Evolutionary conservation across 2,113 vertebrate genomes (phyloP), one percentile per base, ranked within the genome.

Genomic region (Megaceryle torquata): DNA sequence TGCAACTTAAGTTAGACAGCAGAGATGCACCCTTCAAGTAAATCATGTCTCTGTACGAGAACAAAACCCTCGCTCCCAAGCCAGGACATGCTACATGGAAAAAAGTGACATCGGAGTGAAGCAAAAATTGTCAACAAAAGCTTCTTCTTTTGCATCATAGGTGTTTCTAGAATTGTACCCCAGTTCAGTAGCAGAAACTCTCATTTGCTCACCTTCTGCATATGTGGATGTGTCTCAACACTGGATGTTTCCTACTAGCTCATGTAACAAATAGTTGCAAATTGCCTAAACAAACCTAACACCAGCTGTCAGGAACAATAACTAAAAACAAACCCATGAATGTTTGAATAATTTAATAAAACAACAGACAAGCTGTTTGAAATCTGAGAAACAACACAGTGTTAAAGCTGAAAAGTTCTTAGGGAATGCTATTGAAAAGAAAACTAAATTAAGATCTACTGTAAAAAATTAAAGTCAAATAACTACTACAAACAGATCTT

Each of bases 211-310:
- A 74, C 10, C 21, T 44, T 76, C 41, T 35, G 33, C 31, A 5
- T 14, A 43, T 0, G 0, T 21, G 33, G 19, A 56, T n/a, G 12
- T 54, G 15, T 60, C 41, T 83, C 15, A 3, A 1, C 18, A 25
- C 7, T 86, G 60, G 61, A 61, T 71, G n/a, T 44, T 54, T 59
- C 63, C 82, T 48, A 74, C 41, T 13, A 90, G 22, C 20, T 35
- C 28, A 59, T 31, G 51, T 60, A 65, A 74, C 29, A 21, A 90
- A 13, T 11, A 82, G 44, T 6, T 68, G 88, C 48, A 88, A 70
- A 83, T 15, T 29, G 16, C 24, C 13, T 17, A 64, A 11, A 51
- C 37, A 82, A 90, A 70, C 10, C 48, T 68, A 76, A 74, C 33
- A 76, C 4, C 65, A 86, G 35, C 31, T 91, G 41, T 57, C n/a